Percentiles rank a stretch among this genome's conserved stretches.
These are phyloP conservation scores for Bedellia somnulentella DNA, from an alignment of 2,888 invertebrate genomes.

Conservation along the genomic window DNA sequence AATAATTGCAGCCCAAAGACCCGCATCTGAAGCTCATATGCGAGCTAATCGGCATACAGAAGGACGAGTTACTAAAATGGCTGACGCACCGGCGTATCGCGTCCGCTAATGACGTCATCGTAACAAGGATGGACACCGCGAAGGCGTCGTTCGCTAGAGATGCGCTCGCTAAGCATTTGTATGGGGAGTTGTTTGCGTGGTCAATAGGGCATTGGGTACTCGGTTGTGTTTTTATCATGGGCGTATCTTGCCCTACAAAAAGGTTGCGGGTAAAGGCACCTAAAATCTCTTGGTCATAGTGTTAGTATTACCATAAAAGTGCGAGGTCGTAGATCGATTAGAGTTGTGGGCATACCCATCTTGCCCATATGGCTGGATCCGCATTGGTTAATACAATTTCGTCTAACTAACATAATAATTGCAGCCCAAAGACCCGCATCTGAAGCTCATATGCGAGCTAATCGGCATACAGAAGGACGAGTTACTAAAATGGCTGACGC, in stretches of 20 bases:
- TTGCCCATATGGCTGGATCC: too few species aligned
- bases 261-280: too few species aligned
- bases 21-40: slow-evolving; percentile 67
- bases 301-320: too few species aligned
- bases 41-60: slow-evolving; percentile 75
- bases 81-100: slow-evolving; percentile 87
- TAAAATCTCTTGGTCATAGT: too few species aligned
- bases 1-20: slow-evolving; percentile 55
- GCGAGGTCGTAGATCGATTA: too few species aligned
- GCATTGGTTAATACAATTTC: too few species aligned
- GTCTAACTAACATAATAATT: too few species aligned
- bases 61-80: slow-evolving; percentile 80
- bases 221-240: too few species aligned
- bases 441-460: slow-evolving; percentile 68
- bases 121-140: slow-evolving; percentile 79
- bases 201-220: slow-evolving; percentile 85
- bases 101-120: slow-evolving; percentile 85
- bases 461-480: slow-evolving; percentile 76
- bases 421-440: slow-evolving; percentile 62
- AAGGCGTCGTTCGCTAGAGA: slow-evolving; percentile 83
- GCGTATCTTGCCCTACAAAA: too few species aligned
- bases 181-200: slow-evolving; percentile 91
- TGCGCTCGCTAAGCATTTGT: slow-evolving; percentile 93
- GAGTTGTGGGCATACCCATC: too few species aligned
- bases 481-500: too few species aligned